These are phyloP conservation scores for Nycticorax nycticorax DNA, from an alignment of 2,113 vertebrate species.

Conservation along the genomic window DNA sequence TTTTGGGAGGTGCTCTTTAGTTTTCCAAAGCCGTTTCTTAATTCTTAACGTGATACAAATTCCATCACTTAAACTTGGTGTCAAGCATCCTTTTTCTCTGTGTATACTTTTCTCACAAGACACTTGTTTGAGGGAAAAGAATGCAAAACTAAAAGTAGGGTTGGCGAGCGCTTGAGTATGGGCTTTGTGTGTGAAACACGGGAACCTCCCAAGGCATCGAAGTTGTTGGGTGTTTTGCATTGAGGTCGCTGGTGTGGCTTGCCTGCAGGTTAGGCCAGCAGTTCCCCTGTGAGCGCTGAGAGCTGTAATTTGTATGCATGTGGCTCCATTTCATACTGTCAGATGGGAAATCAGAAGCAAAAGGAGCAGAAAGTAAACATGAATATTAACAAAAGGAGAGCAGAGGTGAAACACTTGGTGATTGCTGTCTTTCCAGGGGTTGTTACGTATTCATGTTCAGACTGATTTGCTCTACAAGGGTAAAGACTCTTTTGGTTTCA, in stretches of 20 bases:
- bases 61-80: background rate
- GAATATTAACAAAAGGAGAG: constrained; percentile 15
- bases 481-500: background rate
- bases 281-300: rapidly evolving
- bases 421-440: background rate
- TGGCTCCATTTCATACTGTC: background rate
- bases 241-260: rapidly evolving
- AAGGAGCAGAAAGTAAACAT: constrained; percentile 42
- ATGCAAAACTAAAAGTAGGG: background rate
- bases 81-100: background rate
- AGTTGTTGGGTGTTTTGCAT: background rate
- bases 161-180: background rate
- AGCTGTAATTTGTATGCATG: background rate
- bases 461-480: background rate
- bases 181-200: background rate
- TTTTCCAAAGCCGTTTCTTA: background rate
- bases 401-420: background rate
- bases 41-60: background rate
- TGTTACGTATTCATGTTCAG: background rate
- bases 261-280: background rate
- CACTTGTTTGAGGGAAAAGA: background rate
- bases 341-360: background rate
- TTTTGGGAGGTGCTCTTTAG: background rate
- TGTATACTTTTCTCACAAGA: background rate
- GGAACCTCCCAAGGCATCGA: background rate